Evolutionary conservation across 2,888 invertebrate species (phyloP).

Genomic region (Lasioglossum figueresi): DNA sequence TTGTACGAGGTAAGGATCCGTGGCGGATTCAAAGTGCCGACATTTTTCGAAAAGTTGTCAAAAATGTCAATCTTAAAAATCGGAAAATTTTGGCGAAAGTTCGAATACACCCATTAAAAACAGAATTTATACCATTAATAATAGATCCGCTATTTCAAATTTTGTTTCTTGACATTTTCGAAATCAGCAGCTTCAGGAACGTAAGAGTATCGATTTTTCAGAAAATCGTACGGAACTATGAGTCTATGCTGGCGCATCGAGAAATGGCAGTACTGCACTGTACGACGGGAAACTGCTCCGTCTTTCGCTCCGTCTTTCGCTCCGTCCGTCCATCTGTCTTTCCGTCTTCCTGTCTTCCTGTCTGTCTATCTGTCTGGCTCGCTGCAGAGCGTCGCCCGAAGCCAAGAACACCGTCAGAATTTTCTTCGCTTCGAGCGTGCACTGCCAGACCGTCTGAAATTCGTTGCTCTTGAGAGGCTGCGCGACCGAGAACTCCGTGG

Average conservation of each 20-base stretch:
- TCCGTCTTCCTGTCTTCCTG: neutral
- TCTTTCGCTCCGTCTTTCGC: conserved; percentile 4
- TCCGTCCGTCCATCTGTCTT: neutral
- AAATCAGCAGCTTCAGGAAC: neutral
- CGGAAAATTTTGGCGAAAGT: neutral
- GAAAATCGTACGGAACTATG: too few relatives aligned
- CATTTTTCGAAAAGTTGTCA: neutral
- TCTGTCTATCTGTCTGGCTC: neutral
- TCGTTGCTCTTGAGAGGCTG: neutral
- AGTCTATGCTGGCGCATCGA: neutral
- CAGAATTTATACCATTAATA: neutral
- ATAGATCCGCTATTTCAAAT: neutral
- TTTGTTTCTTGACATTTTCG: neutral
- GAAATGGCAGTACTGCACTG: neutral
- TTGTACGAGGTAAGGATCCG: conserved; percentile 15
- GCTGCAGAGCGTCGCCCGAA: conserved; percentile 22
- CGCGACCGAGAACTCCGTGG: neutral
- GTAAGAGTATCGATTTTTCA: neutral
- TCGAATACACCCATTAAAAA: neutral
- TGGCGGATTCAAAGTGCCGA: conserved; percentile 8
- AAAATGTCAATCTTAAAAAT: neutral
- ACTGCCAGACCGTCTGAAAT: conserved; percentile 4
- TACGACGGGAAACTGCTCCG: conserved; percentile 27
- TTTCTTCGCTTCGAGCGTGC: neutral
- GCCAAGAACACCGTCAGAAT: conserved; percentile 31